Conservation (phyloP, 2,797 vertebrate species). For the Oceanodroma leucorhoa region DNA sequence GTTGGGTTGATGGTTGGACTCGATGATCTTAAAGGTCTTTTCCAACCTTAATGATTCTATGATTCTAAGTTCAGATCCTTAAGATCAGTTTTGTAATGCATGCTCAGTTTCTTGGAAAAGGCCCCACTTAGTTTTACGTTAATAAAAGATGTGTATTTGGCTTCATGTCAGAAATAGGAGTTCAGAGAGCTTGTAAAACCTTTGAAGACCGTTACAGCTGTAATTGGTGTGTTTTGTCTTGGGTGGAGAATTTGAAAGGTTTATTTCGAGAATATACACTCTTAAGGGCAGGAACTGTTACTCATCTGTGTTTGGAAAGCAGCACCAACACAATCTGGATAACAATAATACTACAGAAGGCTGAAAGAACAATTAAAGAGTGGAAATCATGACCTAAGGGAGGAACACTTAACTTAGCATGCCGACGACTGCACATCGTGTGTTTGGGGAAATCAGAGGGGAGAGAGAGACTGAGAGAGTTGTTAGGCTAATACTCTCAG, state of each 20-base stretch:
- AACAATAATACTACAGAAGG: conserved; percentile 54
- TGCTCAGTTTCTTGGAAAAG: not conserved
- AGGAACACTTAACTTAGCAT: conserved; percentile 13
- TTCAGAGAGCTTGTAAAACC: conserved; percentile 5
- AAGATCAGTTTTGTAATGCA: not conserved
- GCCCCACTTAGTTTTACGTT: not conserved
- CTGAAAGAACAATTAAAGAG: conserved; percentile 59
- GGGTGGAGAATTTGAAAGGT: conserved; percentile 47
- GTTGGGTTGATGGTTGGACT: too few species aligned
- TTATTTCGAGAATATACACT: conserved; percentile 36
- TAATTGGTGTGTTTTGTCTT: conserved; percentile 52
- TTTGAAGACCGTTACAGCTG: conserved; percentile 20
- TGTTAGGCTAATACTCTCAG: not conserved
- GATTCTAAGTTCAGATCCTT: not conserved
- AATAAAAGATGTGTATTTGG: conserved; percentile 20
- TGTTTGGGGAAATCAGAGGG: not conserved
- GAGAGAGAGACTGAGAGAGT: not conserved
- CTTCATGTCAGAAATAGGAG: conserved; percentile 28
- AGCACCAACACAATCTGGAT: conserved; percentile 5
- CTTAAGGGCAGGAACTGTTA: conserved; percentile 66
- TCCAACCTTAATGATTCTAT: too few species aligned
- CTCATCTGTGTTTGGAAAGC: conserved; percentile 62
- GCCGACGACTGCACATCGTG: fast-evolving
- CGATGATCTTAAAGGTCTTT: too few species aligned
- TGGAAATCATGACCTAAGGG: conserved; percentile 60